A percentile compares a stretch with the other conserved stretches of the same genome.
Conservation (phyloP, 2,113 vertebrate species). For the Ursus arctos region DNA sequence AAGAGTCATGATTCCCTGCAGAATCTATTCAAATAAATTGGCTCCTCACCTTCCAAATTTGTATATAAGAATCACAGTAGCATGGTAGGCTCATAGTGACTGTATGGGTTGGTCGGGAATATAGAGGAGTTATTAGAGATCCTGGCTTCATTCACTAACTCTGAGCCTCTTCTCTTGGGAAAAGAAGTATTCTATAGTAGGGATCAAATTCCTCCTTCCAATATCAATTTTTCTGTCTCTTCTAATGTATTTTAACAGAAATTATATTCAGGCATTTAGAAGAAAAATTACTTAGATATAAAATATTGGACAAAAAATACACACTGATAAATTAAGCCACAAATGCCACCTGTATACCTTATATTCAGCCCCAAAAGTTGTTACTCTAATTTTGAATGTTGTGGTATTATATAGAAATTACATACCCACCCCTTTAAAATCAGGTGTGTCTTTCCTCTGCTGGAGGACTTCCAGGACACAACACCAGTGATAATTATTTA, state of each 20-base stretch:
- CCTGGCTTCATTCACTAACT: neutral
- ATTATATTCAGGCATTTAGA: neutral
- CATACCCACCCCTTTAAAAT: neutral
- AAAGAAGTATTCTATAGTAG: neutral
- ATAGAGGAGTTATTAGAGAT: neutral
- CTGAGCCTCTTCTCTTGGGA: neutral
- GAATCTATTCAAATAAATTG: neutral
- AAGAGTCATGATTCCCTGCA: neutral
- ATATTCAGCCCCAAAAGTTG: neutral
- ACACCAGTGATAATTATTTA: neutral
- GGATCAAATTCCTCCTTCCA: neutral
- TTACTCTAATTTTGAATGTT: neutral
- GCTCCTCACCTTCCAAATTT: neutral
- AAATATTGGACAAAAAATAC: neutral
- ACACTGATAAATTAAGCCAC: neutral
- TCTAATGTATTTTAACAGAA: slow-evolving; percentile 21
- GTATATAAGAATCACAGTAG: neutral
- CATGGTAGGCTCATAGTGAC: neutral
- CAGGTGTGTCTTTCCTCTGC: neutral
- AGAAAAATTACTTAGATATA: neutral
- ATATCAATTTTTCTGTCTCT: neutral
- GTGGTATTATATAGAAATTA: neutral
- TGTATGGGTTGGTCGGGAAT: neutral
- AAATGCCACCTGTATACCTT: neutral
- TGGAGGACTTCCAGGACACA: neutral